phyloP scores from a whole-genome alignment of 1,140 invertebrate genomes.

The Drosophila varians region DNA sequence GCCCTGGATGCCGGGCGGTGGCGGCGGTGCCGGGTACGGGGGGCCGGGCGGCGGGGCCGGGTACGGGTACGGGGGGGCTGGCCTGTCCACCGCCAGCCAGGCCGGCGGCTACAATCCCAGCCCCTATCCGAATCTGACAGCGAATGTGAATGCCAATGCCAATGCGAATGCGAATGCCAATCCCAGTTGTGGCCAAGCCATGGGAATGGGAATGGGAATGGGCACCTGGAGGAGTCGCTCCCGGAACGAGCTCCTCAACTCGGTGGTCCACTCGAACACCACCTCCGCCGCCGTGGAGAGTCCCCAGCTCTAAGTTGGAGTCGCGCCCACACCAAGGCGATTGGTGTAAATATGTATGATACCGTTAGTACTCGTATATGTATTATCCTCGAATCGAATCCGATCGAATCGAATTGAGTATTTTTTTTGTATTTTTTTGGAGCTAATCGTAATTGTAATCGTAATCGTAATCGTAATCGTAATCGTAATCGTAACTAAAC shows the following conservation, averaged over 20 bases:
- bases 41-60: neutral
- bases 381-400: conserved; percentile 17
- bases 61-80: neutral
- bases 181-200: conserved; percentile 19
- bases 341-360: conserved; percentile 18
- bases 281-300: conserved; percentile 33
- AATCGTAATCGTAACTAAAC: conserved; percentile 28
- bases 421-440: conserved; percentile 52
- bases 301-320: conserved; percentile 46
- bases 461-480: conserved; percentile 17
- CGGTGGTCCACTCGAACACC: conserved; percentile 53
- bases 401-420: neutral
- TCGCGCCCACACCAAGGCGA: neutral
- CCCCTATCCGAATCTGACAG: neutral
- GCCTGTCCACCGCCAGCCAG: conserved; percentile 47
- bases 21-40: neutral
- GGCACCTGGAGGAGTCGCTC: conserved; percentile 60
- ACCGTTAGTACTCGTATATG: neutral
- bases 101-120: conserved; percentile 34
- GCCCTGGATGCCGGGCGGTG: conserved; percentile 44
- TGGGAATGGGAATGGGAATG: conserved; percentile 51
- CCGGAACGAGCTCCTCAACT: conserved; percentile 53
- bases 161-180: conserved; percentile 10
- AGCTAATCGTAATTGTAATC: conserved; percentile 25
- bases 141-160: neutral